These are phyloP conservation scores for Buceros bicornis DNA, from an alignment of 2,797 vertebrate species.

Conservation along the genomic window DNA sequence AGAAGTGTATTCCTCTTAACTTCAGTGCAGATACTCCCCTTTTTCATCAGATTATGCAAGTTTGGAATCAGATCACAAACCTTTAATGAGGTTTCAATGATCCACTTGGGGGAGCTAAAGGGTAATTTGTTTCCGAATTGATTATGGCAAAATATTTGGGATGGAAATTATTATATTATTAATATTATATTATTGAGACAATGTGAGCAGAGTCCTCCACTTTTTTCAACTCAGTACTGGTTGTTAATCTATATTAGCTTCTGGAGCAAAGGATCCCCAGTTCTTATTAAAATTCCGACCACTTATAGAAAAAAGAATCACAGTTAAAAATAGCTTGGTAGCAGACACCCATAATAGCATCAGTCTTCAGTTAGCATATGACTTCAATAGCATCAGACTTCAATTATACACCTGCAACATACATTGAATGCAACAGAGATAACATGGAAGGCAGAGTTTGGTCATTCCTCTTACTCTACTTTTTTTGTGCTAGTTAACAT, in stretches of 20 bases:
- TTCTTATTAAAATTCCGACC: background rate
- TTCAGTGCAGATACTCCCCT: background rate
- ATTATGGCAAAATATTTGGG: slow-evolving; percentile 18
- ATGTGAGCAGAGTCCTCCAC: background rate
- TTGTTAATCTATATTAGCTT: background rate
- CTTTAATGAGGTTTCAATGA: slow-evolving; percentile 41
- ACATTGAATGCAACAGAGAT: background rate
- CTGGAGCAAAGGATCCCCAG: background rate
- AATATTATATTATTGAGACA: background rate
- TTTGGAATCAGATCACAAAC: background rate
- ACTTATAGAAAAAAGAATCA: background rate
- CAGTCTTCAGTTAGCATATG: background rate
- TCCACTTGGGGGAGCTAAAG: slow-evolving; percentile 72
- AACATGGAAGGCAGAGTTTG: background rate
- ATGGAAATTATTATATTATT: slow-evolving; percentile 4
- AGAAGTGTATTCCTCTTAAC: background rate
- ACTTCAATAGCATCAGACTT: background rate
- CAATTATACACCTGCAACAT: background rate
- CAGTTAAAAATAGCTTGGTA: background rate
- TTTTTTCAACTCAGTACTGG: background rate
- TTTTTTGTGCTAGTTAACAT: background rate
- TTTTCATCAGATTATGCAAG: background rate
- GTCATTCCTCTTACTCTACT: background rate
- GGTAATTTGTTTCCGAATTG: slow-evolving; percentile 47
- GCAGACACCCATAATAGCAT: background rate